A percentile compares a stretch with the other conserved stretches of the same genome.
Conservation (phyloP, 2,888 invertebrate species). For the Pristionchus maxplancki region DNA sequence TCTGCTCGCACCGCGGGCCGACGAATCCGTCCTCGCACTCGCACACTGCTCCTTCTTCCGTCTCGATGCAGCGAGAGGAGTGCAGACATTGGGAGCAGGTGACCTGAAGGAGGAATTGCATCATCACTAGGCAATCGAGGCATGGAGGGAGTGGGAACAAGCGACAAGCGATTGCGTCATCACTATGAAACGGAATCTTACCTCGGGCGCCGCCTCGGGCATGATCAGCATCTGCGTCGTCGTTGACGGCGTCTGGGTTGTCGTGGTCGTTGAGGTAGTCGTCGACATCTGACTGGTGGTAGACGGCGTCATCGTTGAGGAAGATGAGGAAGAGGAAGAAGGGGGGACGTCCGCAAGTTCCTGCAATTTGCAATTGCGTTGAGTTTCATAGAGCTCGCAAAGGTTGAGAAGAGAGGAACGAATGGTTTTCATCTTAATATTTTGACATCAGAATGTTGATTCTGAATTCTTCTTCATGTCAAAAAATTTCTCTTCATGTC, state of each 20-base stretch:
- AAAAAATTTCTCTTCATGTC: too few species aligned
- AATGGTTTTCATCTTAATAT: too few species aligned
- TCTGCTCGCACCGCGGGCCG: conserved; percentile 60
- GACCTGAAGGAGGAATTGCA: background rate
- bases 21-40: conserved; percentile 62
- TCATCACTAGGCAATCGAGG: background rate
- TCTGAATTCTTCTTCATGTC: too few species aligned
- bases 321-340: conserved; percentile 6
- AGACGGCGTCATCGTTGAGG: background rate
- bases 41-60: conserved; percentile 58
- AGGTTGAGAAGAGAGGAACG: too few species aligned
- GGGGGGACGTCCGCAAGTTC: background rate
- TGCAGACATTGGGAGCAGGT: conserved; percentile 62
- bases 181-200: too few species aligned
- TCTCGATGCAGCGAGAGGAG: conserved; percentile 60
- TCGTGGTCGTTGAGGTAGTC: background rate
- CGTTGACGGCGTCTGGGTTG: conserved; percentile 16
- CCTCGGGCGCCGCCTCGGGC: conserved; percentile 26
- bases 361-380: background rate
- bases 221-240: background rate
- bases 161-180: background rate
- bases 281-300: background rate
- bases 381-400: background rate
- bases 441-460: too few species aligned
- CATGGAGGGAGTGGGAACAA: background rate